These are phyloP conservation scores for Neodiprion virginianus DNA, from an alignment of 1,140 invertebrate species.

Conservation along the genomic window DNA sequence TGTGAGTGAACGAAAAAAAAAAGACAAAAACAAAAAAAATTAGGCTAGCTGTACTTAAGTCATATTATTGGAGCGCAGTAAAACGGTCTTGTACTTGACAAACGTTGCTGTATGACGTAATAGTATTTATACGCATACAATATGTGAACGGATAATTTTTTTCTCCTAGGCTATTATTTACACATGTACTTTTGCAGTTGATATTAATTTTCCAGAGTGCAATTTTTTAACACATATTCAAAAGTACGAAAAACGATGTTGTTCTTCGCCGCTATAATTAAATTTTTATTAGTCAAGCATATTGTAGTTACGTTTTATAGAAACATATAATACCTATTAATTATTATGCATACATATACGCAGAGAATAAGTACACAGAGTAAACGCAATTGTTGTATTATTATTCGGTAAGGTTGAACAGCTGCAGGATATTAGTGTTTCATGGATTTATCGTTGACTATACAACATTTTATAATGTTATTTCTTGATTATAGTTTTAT, in stretches of 20 bases:
- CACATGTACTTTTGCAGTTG: too few relatives aligned
- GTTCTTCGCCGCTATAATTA: too few relatives aligned
- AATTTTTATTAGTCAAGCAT: too few relatives aligned
- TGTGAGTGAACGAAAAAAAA: neutral
- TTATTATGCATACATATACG: neutral
- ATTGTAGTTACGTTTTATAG: neutral
- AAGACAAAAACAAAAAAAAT: neutral
- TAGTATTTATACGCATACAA: too few relatives aligned
- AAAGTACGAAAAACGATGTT: too few relatives aligned
- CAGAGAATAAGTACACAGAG: conserved; percentile 9
- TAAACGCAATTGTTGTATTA: conserved; percentile 35
- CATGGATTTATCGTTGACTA: conserved; percentile 22
- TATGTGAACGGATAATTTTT: too few relatives aligned
- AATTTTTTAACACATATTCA: too few relatives aligned
- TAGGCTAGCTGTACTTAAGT: neutral
- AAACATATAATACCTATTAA: neutral
- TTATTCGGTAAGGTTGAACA: neutral
- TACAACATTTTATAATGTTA: conserved; percentile 36
- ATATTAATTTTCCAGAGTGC: too few relatives aligned
- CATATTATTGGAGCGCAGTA: neutral
- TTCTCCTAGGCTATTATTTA: too few relatives aligned
- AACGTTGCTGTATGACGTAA: neutral
- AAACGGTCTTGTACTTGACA: neutral
- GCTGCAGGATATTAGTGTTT: conserved; percentile 25
- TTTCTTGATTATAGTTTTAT: conserved; percentile 23